Percentiles rank a stretch among this genome's conserved stretches.
phyloP scores from a whole-genome alignment of 2,113 vertebrate species.

The Polypterus senegalus region DNA sequence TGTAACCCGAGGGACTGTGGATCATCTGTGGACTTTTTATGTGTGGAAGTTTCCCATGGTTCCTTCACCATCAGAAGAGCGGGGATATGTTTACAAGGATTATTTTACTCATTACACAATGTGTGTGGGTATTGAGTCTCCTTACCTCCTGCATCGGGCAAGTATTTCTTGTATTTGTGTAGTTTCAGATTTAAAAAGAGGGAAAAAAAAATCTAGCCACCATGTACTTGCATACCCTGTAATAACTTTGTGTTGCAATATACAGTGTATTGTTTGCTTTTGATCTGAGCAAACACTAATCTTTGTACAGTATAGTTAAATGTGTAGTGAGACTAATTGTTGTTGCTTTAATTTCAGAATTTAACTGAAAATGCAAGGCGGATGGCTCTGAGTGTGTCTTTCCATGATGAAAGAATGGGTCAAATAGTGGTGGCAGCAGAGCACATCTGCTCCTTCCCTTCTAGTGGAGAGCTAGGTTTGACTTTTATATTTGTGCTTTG shows the following conservation, averaged over 20 bases:
- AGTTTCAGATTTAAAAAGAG: too few relatives aligned
- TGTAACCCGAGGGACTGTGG: slow-evolving; percentile 7
- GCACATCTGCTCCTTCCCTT: slow-evolving; percentile 10
- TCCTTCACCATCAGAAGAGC: neutral
- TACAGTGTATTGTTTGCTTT: too few relatives aligned
- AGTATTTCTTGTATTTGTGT: too few relatives aligned
- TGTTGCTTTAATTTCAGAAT: neutral
- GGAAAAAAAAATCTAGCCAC: too few relatives aligned
- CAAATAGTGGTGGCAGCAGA: slow-evolving; percentile 5
- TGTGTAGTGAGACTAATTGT: too few relatives aligned
- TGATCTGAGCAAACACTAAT: too few relatives aligned
- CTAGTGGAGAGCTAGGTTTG: slow-evolving; percentile 11
- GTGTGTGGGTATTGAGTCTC: slow-evolving; percentile 2
- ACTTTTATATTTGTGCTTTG: too few relatives aligned
- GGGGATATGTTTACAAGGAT: neutral
- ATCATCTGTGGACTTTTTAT: slow-evolving; percentile 9
- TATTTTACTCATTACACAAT: neutral
- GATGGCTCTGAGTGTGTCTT: slow-evolving; percentile 9
- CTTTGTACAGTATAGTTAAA: too few relatives aligned
- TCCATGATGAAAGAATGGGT: slow-evolving; percentile 1
- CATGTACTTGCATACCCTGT: too few relatives aligned
- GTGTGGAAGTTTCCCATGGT: slow-evolving; percentile 10
- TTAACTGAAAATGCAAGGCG: neutral
- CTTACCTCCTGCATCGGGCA: slow-evolving; percentile 14
- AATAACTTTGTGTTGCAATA: too few relatives aligned